A percentile compares a stretch with the other conserved stretches of the same genome.
Conservation (phyloP, 1,140 invertebrate species). For the Trissolcus basalis region DNA sequence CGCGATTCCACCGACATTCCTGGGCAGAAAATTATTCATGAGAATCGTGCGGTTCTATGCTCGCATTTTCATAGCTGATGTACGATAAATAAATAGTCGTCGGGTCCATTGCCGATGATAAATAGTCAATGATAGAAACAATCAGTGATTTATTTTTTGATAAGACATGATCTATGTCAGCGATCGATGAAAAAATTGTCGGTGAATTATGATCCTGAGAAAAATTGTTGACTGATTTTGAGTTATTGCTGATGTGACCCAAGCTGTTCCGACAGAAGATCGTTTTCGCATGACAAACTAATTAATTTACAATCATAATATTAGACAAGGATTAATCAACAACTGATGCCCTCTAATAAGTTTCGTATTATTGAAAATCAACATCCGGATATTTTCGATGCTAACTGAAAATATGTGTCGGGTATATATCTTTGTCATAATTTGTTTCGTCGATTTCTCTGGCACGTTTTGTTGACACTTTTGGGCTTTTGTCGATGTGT, state of each 20-base stretch:
- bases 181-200: neutral
- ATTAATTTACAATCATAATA: too few relatives aligned
- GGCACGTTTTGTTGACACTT: conserved; percentile 51
- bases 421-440: conserved; percentile 36
- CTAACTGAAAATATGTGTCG: conserved; percentile 41
- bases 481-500: conserved; percentile 34
- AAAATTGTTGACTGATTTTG: too few relatives aligned
- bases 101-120: neutral
- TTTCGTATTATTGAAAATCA: too few relatives aligned
- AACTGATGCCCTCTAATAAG: too few relatives aligned
- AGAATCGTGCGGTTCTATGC: neutral
- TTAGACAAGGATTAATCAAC: too few relatives aligned
- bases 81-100: neutral
- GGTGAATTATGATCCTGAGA: too few relatives aligned
- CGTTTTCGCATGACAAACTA: too few relatives aligned
- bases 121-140: neutral
- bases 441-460: conserved; percentile 44
- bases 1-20: conserved; percentile 22
- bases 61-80: neutral
- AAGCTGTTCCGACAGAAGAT: too few relatives aligned
- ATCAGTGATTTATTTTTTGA: conserved; percentile 2
- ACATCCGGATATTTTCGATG: too few relatives aligned
- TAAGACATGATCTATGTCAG: neutral
- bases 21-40: conserved; percentile 18
- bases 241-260: too few relatives aligned